Conservation (phyloP, 2,797 vertebrate species). For the Nannoperca australis region DNA sequence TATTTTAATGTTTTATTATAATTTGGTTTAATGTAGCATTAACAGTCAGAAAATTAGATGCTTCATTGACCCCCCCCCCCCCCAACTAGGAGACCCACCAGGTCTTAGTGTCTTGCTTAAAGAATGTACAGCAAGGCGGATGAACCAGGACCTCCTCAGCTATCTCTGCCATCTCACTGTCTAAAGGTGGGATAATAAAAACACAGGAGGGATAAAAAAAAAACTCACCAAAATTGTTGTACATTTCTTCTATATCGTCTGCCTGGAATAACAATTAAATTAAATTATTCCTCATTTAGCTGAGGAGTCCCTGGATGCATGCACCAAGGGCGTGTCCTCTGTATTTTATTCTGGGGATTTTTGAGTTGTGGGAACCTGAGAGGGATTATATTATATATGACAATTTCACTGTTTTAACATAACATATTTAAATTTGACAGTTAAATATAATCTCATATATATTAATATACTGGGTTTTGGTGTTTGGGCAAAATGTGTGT, state of each 20-base stretch:
- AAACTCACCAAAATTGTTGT: background rate
- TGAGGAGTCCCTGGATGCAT: too few species aligned
- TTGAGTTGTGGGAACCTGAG: too few species aligned
- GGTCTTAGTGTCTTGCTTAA: conserved; percentile 18
- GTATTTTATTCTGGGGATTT: background rate
- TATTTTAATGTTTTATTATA: conserved; percentile 49
- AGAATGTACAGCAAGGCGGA: conserved; percentile 15
- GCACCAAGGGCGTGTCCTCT: background rate
- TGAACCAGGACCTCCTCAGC: conserved; percentile 5
- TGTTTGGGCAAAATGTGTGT: background rate
- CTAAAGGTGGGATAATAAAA: background rate
- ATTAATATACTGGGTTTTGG: background rate
- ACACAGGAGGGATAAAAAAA: background rate
- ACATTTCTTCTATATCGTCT: background rate
- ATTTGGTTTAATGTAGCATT: conserved; percentile 55
- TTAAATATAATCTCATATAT: background rate
- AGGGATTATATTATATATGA: background rate
- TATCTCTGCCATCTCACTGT: conserved; percentile 12
- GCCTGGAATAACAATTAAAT: background rate
- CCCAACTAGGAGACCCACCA: conserved; percentile 10
- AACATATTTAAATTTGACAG: background rate
- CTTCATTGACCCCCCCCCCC: conserved; percentile 43
- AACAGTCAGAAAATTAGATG: conserved; percentile 55
- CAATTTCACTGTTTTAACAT: conserved; percentile 19
- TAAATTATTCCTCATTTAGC: background rate